A percentile compares a stretch with the other conserved stretches of the same genome.
These are phyloP conservation scores for Spinus pinus DNA, from an alignment of 2,797 vertebrate genomes.

Conservation along the genomic window DNA sequence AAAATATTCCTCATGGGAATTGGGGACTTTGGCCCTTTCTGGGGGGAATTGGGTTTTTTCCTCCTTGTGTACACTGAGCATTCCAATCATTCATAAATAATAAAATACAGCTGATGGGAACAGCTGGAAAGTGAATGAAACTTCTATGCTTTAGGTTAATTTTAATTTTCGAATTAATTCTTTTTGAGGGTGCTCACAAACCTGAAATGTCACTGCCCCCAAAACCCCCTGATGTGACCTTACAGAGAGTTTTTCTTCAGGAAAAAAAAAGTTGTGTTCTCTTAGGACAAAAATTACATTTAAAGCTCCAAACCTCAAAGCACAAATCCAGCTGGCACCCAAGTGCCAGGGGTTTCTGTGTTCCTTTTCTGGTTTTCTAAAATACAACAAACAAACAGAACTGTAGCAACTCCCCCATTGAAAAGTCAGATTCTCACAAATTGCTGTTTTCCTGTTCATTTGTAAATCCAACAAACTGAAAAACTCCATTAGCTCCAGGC, in stretches of 20 bases:
- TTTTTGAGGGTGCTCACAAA: neutral
- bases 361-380: neutral
- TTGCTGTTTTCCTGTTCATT: neutral
- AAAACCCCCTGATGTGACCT: accelerated
- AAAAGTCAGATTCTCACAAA: neutral
- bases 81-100: neutral
- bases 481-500: neutral
- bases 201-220: neutral
- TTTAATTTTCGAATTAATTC: neutral
- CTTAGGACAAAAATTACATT: neutral
- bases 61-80: neutral
- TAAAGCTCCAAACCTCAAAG: neutral
- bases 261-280: neutral
- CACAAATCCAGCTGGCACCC: neutral
- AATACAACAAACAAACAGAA: neutral
- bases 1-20: neutral
- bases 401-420: neutral
- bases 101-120: neutral
- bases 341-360: accelerated
- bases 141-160: neutral
- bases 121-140: neutral
- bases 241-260: neutral
- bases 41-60: accelerated
- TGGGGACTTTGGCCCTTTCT: neutral
- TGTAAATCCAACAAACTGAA: neutral